A percentile compares a stretch with the other conserved stretches of the same genome.
Evolutionary conservation across 2,797 vertebrate species (phyloP).

Genomic region (Onychomys arenicola): DNA sequence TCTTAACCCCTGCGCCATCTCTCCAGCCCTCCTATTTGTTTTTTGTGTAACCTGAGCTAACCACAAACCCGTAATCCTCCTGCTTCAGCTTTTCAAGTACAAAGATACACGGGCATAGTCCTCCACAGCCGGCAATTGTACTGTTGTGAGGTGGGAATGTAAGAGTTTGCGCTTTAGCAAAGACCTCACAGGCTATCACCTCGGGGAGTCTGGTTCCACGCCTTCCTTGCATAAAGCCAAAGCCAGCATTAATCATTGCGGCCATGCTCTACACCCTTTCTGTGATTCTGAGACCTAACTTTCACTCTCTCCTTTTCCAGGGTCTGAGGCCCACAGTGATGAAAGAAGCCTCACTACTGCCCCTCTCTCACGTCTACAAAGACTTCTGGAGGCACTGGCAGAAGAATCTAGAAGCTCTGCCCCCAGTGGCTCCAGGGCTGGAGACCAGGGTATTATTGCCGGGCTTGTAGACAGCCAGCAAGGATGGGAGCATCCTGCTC

Average conservation of each 20-base stretch:
- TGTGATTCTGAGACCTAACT: background rate
- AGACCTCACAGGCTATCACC: fast-evolving
- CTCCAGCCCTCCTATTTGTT: background rate
- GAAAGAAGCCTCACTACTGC: background rate
- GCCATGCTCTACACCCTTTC: fast-evolving
- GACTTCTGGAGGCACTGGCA: conserved; percentile 57
- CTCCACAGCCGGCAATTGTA: background rate
- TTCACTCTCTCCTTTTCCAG: conserved; percentile 44
- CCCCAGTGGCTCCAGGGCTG: background rate
- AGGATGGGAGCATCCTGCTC: background rate
- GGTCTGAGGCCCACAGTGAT: background rate
- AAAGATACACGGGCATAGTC: background rate
- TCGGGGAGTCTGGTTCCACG: background rate
- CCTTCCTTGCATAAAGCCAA: background rate
- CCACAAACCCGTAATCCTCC: background rate
- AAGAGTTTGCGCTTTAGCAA: background rate
- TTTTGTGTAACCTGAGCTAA: too few species aligned
- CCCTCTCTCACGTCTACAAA: conserved; percentile 49
- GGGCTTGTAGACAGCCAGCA: background rate
- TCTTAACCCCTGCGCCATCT: too few species aligned
- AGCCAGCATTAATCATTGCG: background rate
- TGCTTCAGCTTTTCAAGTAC: background rate
- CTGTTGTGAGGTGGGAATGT: background rate
- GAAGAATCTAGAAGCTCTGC: background rate
- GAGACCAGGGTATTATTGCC: background rate